These are phyloP conservation scores for Rhyzopertha dominica DNA, from an alignment of 1,140 invertebrate genomes.

Conservation along the genomic window DNA sequence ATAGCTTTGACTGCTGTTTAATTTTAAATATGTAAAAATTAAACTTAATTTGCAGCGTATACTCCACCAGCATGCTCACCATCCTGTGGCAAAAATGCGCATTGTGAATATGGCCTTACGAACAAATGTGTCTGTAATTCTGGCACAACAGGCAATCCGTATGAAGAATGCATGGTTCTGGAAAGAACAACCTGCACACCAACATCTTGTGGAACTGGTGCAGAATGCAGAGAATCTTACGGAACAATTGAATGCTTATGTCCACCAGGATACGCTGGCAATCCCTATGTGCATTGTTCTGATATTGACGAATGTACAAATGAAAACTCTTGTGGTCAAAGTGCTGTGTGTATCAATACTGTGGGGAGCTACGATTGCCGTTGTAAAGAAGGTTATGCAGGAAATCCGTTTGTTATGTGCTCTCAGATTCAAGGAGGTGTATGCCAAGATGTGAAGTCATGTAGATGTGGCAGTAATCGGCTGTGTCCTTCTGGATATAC, in stretches of 20 bases:
- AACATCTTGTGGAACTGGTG: slow-evolving; percentile 69
- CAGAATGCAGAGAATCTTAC: slow-evolving; percentile 68
- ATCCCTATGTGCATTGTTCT: slow-evolving; percentile 79
- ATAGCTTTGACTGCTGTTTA: slow-evolving; percentile 2
- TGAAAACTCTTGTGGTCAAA: slow-evolving; percentile 73
- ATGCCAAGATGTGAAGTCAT: slow-evolving; percentile 63
- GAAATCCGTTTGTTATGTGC: slow-evolving; percentile 81
- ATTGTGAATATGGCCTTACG: slow-evolving; percentile 75
- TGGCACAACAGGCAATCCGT: slow-evolving; percentile 82
- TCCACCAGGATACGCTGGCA: slow-evolving; percentile 74
- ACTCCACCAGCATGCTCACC: slow-evolving; percentile 72
- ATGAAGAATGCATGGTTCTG: slow-evolving; percentile 62
- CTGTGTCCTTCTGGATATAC: slow-evolving; percentile 70
- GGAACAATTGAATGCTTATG: slow-evolving; percentile 76
- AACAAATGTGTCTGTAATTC: slow-evolving; percentile 80
- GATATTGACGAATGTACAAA: slow-evolving; percentile 85
- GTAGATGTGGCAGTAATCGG: slow-evolving; percentile 62
- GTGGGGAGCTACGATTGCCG: slow-evolving; percentile 81
- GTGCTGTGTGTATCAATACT: slow-evolving; percentile 84
- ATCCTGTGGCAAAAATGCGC: slow-evolving; percentile 74
- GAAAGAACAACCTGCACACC: slow-evolving; percentile 66
- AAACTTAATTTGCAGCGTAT: slow-evolving; percentile 57
- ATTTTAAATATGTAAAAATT: slow-evolving; percentile 2
- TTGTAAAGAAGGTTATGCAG: slow-evolving; percentile 73
- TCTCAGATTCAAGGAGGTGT: slow-evolving; percentile 59